These are phyloP conservation scores for Muscina levida DNA, from an alignment of 2,888 invertebrate genomes.

Conservation along the genomic window DNA sequence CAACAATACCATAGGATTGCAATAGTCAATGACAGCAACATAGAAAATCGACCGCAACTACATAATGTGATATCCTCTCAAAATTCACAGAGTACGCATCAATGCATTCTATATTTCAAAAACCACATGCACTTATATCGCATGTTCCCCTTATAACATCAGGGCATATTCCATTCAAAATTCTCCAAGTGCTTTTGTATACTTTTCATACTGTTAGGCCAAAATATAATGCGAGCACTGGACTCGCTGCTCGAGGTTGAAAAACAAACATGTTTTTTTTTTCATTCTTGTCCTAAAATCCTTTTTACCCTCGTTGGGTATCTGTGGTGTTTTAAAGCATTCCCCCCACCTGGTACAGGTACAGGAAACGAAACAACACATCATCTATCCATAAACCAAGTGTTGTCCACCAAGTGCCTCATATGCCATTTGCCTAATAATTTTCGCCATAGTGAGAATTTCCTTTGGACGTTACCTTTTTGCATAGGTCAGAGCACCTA, in stretches of 20 bases:
- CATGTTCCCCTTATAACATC: no score
- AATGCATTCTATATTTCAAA: background rate
- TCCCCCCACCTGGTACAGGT: background rate
- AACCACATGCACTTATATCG: no score
- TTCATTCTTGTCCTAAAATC: background rate
- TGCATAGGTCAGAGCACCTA: background rate
- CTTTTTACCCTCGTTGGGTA: background rate
- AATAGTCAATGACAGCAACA: no score
- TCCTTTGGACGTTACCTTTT: conserved; percentile 2
- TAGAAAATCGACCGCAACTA: background rate
- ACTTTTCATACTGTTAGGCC: no score
- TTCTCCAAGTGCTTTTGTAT: no score
- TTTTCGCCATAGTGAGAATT: conserved; percentile 29
- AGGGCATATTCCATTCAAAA: no score
- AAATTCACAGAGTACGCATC: background rate
- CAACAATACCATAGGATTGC: conserved; percentile 11
- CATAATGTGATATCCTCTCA: conserved; percentile 1
- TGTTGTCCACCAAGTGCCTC: background rate
- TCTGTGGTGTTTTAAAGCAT: no score
- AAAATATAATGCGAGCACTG: no score
- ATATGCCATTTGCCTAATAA: conserved; percentile 23
- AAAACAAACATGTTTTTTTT: no score
- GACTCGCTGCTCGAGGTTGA: no score
- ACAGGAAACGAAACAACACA: background rate
- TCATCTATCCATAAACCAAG: background rate